These are phyloP conservation scores for Streptopelia turtur DNA, from an alignment of 2,797 vertebrate species.

Conservation along the genomic window DNA sequence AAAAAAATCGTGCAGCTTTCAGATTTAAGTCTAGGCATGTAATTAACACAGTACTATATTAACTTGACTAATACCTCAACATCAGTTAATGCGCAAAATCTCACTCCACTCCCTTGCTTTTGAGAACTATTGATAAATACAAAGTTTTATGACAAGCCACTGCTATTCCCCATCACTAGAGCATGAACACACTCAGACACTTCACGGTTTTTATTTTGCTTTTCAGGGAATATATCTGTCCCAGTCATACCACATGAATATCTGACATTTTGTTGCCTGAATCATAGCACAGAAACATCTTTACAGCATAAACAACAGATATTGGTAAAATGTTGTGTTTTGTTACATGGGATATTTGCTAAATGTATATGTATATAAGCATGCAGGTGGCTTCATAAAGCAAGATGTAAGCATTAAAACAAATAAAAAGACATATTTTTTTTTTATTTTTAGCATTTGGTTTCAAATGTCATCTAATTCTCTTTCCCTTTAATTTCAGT, in stretches of 20 bases:
- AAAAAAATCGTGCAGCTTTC: neutral
- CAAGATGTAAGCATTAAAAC: neutral
- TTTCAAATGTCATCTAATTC: conserved; percentile 14
- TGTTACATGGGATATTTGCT: neutral
- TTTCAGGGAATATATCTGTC: neutral
- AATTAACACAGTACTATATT: neutral
- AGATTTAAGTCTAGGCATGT: neutral
- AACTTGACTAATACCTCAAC: neutral
- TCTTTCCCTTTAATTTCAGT: conserved; percentile 75
- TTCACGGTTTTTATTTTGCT: neutral
- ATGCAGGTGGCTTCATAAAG: neutral
- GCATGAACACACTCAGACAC: neutral
- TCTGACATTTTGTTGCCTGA: neutral
- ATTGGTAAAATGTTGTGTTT: neutral
- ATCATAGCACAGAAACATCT: neutral
- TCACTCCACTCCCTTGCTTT: neutral
- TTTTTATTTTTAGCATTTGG: neutral
- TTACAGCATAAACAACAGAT: neutral
- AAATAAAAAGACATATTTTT: neutral
- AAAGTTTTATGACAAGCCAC: neutral
- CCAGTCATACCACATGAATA: neutral
- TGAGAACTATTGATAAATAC: neutral
- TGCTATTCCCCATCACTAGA: neutral
- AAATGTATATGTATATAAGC: neutral
- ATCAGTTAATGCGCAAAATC: neutral